Evolutionary conservation across 2,113 vertebrate species (phyloP).

Genomic region (Tragulus kanchil): DNA sequence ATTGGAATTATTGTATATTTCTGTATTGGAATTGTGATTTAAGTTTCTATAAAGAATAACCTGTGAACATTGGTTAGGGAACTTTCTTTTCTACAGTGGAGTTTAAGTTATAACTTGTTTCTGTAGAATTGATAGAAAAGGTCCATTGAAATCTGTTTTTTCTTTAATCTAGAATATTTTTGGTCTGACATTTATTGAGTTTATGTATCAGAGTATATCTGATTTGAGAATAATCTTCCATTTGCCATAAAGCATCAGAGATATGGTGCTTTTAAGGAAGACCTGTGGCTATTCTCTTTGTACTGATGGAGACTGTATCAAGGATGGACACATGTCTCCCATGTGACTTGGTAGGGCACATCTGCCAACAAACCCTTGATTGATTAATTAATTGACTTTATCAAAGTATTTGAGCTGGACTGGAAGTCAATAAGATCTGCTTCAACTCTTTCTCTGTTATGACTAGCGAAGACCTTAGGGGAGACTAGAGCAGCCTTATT

Average conservation of each 20-base stretch:
- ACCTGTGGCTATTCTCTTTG: not conserved
- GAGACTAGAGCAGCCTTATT: not conserved
- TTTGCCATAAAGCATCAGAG: not conserved
- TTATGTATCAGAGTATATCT: not conserved
- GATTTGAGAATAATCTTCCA: not conserved
- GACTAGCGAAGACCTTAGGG: not conserved
- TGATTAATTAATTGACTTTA: not conserved
- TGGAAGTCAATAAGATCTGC: not conserved
- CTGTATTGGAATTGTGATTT: not conserved
- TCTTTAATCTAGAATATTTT: not conserved
- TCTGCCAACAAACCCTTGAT: not conserved
- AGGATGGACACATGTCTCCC: not conserved
- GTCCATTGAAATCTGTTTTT: constrained; percentile 19
- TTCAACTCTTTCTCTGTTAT: not conserved
- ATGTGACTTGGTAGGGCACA: not conserved
- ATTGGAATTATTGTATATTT: too few species aligned
- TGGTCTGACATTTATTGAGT: not conserved
- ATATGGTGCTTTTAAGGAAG: not conserved
- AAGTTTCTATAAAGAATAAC: constrained; percentile 7
- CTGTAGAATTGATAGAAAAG: not conserved
- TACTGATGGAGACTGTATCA: not conserved
- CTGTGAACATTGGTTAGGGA: not conserved
- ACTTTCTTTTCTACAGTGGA: not conserved
- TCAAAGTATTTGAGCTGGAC: not conserved
- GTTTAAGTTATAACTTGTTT: constrained; percentile 14